A percentile compares a stretch with the other conserved stretches of the same genome.
Evolutionary conservation across 2,888 invertebrate genomes (phyloP).

Genomic region (Parnassius glacialis): DNA sequence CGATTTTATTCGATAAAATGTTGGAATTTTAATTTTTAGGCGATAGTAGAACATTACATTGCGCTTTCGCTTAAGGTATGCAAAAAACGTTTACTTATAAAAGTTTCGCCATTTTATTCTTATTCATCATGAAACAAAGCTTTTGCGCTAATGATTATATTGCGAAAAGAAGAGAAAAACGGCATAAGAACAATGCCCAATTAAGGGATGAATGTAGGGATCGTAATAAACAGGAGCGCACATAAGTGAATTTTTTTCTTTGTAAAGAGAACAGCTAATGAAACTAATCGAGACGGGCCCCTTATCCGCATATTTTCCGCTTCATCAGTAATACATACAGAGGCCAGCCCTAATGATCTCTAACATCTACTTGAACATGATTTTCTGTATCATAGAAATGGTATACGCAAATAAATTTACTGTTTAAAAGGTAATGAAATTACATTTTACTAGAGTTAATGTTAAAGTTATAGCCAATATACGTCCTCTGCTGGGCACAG

Average conservation of each 20-base stretch:
- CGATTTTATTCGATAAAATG: too few relatives aligned
- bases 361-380: constrained; percentile 7
- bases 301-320: constrained; percentile 6
- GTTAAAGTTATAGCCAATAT: too few relatives aligned
- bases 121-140: neutral
- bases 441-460: too few relatives aligned
- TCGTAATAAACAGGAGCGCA: constrained; percentile 10
- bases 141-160: neutral
- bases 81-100: too few relatives aligned
- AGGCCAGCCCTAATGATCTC: constrained; percentile 16
- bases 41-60: too few relatives aligned
- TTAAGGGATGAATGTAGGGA: constrained; percentile 7
- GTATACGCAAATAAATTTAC: too few relatives aligned
- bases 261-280: constrained; percentile 17
- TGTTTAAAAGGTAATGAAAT: too few relatives aligned
- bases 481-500: too few relatives aligned
- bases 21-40: too few relatives aligned
- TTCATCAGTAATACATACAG: constrained; percentile 11
- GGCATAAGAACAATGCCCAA: constrained; percentile 11
- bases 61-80: too few relatives aligned
- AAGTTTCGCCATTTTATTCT: too few relatives aligned
- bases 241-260: constrained; percentile 14
- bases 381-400: neutral
- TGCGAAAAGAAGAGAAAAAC: neutral
- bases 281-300: constrained; percentile 16